phyloP scores from a whole-genome alignment of 1,140 invertebrate species.

The Brachionus manjavacas region DNA sequence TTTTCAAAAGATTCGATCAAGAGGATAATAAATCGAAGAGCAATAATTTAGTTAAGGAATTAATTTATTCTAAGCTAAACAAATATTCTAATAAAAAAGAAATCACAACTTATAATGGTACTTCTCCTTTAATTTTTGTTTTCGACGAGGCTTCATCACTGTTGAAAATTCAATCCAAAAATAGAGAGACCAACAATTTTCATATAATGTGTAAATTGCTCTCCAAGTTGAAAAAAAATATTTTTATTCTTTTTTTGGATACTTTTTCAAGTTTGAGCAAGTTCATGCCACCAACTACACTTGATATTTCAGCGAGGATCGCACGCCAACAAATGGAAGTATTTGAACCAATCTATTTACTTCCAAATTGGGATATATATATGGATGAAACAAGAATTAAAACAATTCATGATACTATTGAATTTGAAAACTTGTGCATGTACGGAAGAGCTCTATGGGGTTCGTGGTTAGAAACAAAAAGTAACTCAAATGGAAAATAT shows the following conservation, averaged over 20 bases:
- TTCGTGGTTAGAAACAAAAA: neutral
- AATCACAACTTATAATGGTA: neutral
- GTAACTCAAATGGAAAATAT: neutral
- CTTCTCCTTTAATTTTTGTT: neutral
- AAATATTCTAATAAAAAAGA: neutral
- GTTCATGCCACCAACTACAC: neutral
- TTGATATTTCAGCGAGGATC: neutral
- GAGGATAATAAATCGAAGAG: neutral
- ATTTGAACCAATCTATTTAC: slow-evolving; percentile 3
- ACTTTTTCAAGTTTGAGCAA: neutral
- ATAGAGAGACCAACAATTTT: neutral
- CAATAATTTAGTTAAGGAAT: neutral
- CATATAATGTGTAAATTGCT: neutral
- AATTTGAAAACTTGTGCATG: neutral
- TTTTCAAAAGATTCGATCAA: neutral
- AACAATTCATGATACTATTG: neutral
- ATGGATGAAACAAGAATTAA: too few species aligned
- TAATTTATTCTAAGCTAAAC: neutral
- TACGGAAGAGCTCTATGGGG: too few species aligned
- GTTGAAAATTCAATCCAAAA: neutral
- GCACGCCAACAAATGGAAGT: neutral
- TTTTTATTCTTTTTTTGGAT: too few species aligned
- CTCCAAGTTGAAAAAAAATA: too few species aligned
- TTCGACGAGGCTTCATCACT: neutral
- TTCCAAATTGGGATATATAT: slow-evolving; percentile 14